Evolutionary conservation across 2,113 vertebrate species (phyloP).

Genomic region (Dipodomys ordii): DNA sequence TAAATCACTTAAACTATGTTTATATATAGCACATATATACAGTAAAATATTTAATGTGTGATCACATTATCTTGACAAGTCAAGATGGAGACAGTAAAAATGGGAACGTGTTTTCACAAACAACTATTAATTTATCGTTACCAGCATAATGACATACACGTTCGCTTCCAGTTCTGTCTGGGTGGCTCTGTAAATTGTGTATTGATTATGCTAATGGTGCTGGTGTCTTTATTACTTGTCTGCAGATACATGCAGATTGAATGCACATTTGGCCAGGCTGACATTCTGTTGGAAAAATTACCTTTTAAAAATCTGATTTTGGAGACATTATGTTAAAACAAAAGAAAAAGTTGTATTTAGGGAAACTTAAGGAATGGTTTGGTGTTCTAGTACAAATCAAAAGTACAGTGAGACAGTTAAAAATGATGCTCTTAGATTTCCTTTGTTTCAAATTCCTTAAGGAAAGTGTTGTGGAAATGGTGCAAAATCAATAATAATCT

Average conservation of each 20-base stretch:
- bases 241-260: constrained; percentile 87
- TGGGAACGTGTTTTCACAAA: constrained; percentile 80
- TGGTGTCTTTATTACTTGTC: constrained; percentile 87
- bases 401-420: constrained; percentile 70
- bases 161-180: constrained; percentile 86
- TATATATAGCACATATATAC: neutral
- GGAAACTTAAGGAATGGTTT: constrained; percentile 74
- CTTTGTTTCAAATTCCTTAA: constrained; percentile 84
- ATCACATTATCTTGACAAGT: constrained; percentile 39
- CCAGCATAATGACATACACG: constrained; percentile 81
- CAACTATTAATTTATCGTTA: constrained; percentile 84
- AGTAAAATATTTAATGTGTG: constrained; percentile 41
- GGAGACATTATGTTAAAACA: constrained; percentile 77
- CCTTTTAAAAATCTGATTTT: neutral
- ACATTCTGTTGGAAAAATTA: constrained; percentile 76
- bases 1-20: constrained; percentile 50
- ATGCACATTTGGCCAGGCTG: constrained; percentile 81
- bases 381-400: constrained; percentile 78
- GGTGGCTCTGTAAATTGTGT: constrained; percentile 88
- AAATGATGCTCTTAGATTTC: constrained; percentile 76
- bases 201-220: constrained; percentile 90
- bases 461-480: constrained; percentile 81
- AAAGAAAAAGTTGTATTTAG: constrained; percentile 73
- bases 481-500: constrained; percentile 86
- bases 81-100: constrained; percentile 28